A percentile compares a stretch with the other conserved stretches of the same genome.
Evolutionary conservation across 2,888 invertebrate genomes (phyloP).

Genomic region (Heliconius ethilla): DNA sequence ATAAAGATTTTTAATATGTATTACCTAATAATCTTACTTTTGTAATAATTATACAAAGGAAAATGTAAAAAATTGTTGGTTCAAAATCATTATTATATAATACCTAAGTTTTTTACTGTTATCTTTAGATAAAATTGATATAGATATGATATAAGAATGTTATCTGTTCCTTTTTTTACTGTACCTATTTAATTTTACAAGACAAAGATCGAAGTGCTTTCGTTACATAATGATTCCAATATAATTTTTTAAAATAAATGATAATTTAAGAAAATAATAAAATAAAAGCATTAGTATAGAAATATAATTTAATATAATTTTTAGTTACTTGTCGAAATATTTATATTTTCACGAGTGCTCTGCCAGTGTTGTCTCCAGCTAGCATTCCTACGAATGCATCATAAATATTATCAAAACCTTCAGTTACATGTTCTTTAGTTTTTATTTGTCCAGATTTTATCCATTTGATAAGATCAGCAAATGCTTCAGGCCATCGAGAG

Average conservation of each 20-base stretch:
- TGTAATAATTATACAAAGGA: no score
- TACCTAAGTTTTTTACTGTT: background rate
- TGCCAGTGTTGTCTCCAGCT: conserved; percentile 85
- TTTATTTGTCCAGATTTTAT: conserved; percentile 85
- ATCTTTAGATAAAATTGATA: conserved; percentile 9
- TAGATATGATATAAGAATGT: background rate
- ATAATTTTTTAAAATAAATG: no score
- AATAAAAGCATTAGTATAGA: background rate
- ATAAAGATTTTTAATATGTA: no score
- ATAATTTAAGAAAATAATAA: background rate
- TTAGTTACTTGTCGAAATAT: background rate
- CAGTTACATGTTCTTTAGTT: conserved; percentile 84
- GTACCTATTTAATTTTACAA: background rate
- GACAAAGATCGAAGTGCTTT: background rate
- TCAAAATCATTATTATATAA: background rate
- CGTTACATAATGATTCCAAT: background rate
- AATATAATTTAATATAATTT: background rate
- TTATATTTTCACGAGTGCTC: conserved; percentile 85
- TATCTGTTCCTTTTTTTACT: background rate
- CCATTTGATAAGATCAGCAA: conserved; percentile 82
- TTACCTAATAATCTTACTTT: no score
- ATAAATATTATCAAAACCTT: conserved; percentile 86
- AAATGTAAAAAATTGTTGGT: background rate
- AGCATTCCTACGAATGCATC: conserved; percentile 85
- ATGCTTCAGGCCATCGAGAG: conserved; percentile 81